Percentiles rank a stretch among this genome's conserved stretches.
Evolutionary conservation across 2,888 invertebrate genomes (phyloP).

Genomic region (Pelosia muscerda): DNA sequence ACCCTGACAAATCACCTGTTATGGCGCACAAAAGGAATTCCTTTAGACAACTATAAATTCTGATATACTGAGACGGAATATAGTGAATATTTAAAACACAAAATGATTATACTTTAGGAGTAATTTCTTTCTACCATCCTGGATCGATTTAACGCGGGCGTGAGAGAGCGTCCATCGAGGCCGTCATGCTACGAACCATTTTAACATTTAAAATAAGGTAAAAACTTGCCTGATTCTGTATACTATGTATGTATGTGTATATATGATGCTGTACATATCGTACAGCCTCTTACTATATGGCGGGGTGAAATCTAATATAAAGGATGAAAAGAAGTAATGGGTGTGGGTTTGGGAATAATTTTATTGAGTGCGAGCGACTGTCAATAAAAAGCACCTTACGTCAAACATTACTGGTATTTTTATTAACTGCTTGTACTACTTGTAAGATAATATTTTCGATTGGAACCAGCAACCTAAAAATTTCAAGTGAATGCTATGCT

Average conservation of each 20-base stretch:
- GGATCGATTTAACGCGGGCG: background rate
- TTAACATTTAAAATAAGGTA: background rate
- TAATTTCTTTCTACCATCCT: background rate
- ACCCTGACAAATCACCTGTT: conserved; percentile 62
- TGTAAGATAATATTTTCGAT: background rate
- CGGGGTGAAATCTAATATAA: background rate
- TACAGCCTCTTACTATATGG: background rate
- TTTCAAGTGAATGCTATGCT: background rate
- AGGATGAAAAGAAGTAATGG: background rate
- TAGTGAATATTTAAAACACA: conserved; percentile 8
- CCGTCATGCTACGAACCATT: background rate
- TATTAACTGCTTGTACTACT: no score
- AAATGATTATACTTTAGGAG: background rate
- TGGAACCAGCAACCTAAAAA: background rate
- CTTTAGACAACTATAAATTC: conserved; percentile 51
- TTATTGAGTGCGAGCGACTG: background rate
- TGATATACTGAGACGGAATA: conserved; percentile 29
- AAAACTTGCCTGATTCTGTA: no score
- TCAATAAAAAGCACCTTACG: background rate
- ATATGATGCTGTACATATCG: no score
- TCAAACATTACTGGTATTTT: background rate
- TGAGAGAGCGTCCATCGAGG: background rate
- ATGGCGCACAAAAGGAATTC: conserved; percentile 48
- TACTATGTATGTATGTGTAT: no score
- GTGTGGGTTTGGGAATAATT: background rate